Percentiles rank a stretch among this genome's conserved stretches.
Evolutionary conservation across 2,888 invertebrate species (phyloP).

Genomic region (Clitarchus hookeri): DNA sequence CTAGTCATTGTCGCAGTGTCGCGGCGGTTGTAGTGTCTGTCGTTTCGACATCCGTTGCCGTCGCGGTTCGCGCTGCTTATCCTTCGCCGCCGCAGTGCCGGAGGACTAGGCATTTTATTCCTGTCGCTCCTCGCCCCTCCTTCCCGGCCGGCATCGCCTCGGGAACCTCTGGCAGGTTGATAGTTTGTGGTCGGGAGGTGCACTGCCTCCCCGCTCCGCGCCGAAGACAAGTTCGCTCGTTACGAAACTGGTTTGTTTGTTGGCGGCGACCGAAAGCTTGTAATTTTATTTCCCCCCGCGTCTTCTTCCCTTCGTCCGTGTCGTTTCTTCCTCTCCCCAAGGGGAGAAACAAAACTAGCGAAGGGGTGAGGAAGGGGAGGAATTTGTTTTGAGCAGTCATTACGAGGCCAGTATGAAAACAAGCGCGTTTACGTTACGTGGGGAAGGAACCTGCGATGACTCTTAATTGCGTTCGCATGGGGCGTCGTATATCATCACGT

Average conservation of each 20-base stretch:
- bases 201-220: neutral
- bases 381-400: neutral
- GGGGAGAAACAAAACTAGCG: neutral
- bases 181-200: neutral
- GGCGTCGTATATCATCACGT: neutral
- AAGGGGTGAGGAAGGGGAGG: neutral
- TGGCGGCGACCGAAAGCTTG: conserved; percentile 14
- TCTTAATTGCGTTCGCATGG: neutral
- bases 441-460: neutral
- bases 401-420: neutral
- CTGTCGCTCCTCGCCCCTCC: too few species aligned
- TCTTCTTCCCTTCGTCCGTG: neutral
- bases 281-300: neutral
- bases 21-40: too few species aligned
- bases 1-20: too few species aligned
- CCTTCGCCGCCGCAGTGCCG: neutral
- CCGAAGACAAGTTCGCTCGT: conserved; percentile 7
- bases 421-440: neutral
- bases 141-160: neutral
- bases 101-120: neutral
- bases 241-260: conserved; percentile 10
- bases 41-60: neutral
- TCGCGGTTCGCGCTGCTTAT: neutral
- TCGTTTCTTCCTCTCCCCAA: neutral
- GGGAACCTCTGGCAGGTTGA: neutral